A percentile compares a stretch with the other conserved stretches of the same genome.
phyloP scores from a whole-genome alignment of 2,888 invertebrate species.

The Emmelina monodactyla region DNA sequence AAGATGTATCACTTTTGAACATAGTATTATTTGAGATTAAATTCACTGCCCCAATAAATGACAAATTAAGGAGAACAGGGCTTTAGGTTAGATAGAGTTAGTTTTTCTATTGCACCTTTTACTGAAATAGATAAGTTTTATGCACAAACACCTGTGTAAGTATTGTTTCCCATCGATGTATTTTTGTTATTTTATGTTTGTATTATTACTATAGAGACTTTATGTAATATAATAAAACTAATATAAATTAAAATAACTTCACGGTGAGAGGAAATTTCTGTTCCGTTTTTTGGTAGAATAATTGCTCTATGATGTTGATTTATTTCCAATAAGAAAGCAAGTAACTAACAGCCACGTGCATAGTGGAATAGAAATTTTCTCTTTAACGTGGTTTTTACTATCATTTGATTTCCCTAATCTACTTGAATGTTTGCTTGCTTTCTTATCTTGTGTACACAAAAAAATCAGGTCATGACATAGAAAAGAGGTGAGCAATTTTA shows the following conservation, averaged over 20 bases:
- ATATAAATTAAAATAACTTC: slow-evolving; percentile 20
- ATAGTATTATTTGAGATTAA: not conserved
- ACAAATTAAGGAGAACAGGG: slow-evolving; percentile 22
- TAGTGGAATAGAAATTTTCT: slow-evolving; percentile 65
- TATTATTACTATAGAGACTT: slow-evolving; percentile 19
- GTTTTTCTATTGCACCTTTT: slow-evolving; percentile 1
- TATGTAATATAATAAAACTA: slow-evolving; percentile 20
- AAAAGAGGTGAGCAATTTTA: slow-evolving; percentile 46
- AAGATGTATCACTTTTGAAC: slow-evolving; percentile 4
- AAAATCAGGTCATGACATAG: slow-evolving; percentile 34
- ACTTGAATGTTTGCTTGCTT: slow-evolving; percentile 53
- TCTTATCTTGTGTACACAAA: slow-evolving; percentile 52
- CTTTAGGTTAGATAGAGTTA: slow-evolving; percentile 1
- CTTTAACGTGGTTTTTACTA: slow-evolving; percentile 45
- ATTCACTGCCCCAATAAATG: slow-evolving; percentile 31
- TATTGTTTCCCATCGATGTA: slow-evolving; percentile 40
- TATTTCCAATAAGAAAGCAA: slow-evolving; percentile 49
- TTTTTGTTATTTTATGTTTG: slow-evolving; percentile 30
- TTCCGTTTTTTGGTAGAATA: slow-evolving; percentile 52
- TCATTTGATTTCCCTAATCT: slow-evolving; percentile 25
- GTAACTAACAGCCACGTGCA: slow-evolving; percentile 27
- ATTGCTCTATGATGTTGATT: slow-evolving; percentile 20
- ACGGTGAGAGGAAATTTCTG: slow-evolving; percentile 63
- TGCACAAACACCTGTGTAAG: not conserved
- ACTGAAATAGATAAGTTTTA: slow-evolving; percentile 1